Percentiles rank a stretch among this genome's conserved stretches.
Conservation (phyloP, 2,888 invertebrate species). For the Carpatolechia fugitivella region DNA sequence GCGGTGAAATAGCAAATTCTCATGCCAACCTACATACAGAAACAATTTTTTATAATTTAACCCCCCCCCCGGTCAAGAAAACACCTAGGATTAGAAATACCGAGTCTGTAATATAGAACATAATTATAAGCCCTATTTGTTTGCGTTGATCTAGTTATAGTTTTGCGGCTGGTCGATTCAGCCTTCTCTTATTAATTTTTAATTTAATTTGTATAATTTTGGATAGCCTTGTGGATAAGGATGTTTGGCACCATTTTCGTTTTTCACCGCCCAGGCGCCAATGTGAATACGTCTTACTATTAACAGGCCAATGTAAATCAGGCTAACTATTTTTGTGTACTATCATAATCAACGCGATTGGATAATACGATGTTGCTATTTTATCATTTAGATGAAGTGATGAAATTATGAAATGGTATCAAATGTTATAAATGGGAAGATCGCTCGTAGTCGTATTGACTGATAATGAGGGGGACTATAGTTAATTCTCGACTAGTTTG, state of each 20-base stretch:
- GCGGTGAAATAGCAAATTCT: too few species aligned
- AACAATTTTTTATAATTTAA: too few species aligned
- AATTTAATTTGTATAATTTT: slow-evolving; percentile 26
- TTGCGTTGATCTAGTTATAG: slow-evolving; percentile 62
- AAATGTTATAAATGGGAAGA: neutral
- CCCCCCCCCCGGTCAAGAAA: too few species aligned
- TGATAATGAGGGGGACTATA: neutral
- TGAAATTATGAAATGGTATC: neutral
- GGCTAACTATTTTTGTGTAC: too few species aligned
- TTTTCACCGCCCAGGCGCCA: too few species aligned
- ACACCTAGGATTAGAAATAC: slow-evolving; percentile 33
- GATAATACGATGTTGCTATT: too few species aligned
- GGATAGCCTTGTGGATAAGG: slow-evolving; percentile 12
- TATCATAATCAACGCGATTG: too few species aligned
- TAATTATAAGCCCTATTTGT: slow-evolving; percentile 57
- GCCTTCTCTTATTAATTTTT: slow-evolving; percentile 15
- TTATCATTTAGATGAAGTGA: neutral
- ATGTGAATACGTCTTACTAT: too few species aligned
- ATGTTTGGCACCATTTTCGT: neutral
- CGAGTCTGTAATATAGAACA: slow-evolving; percentile 63
- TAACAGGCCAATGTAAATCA: too few species aligned
- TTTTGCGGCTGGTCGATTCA: slow-evolving; percentile 30
- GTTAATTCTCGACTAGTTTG: neutral
- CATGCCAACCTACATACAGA: too few species aligned
- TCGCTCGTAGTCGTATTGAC: neutral